A percentile compares a stretch with the other conserved stretches of the same genome.
phyloP scores from a whole-genome alignment of 2,113 vertebrate genomes.

The Proterorhinus semilunaris region DNA sequence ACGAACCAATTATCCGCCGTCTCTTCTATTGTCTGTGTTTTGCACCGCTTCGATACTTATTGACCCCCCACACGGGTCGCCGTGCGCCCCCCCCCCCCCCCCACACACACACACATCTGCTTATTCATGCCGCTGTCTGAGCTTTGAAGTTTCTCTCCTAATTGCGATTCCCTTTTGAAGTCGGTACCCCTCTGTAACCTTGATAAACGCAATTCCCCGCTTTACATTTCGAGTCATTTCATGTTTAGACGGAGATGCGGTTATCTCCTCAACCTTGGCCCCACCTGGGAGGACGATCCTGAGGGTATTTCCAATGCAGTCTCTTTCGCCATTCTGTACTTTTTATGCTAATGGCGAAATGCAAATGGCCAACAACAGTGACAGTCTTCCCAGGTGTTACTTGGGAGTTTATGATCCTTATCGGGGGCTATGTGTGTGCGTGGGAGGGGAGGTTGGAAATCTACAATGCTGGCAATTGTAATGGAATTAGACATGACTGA shows the following conservation, averaged over 20 bases:
- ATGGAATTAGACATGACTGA: constrained; percentile 56
- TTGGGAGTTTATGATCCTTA: constrained; percentile 45
- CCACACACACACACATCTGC: constrained; percentile 27
- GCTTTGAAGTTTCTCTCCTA: constrained; percentile 51
- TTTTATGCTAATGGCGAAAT: constrained; percentile 46
- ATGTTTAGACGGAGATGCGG: constrained; percentile 42
- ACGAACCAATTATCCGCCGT: background rate
- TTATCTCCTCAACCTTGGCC: constrained; percentile 45
- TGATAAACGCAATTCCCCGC: constrained; percentile 37
- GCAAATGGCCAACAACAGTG: constrained; percentile 48
- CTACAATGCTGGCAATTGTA: constrained; percentile 15
- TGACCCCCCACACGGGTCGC: constrained; percentile 1
- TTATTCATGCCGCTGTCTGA: constrained; percentile 41
- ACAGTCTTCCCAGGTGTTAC: constrained; percentile 45
- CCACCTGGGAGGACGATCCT: constrained; percentile 39
- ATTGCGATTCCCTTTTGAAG: constrained; percentile 61
- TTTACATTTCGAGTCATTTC: constrained; percentile 52
- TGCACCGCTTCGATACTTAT: constrained; percentile 16
- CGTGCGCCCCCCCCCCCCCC: constrained; percentile 16
- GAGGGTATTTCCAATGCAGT: constrained; percentile 24
- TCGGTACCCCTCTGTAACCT: constrained; percentile 14
- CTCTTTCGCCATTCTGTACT: constrained; percentile 21
- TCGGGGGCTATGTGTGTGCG: constrained; percentile 17
- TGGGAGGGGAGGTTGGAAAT: constrained; percentile 9
- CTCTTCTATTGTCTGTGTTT: background rate